Evolutionary conservation across 2,113 vertebrate species (phyloP).

Genomic region (Pollimyrus isidori): DNA sequence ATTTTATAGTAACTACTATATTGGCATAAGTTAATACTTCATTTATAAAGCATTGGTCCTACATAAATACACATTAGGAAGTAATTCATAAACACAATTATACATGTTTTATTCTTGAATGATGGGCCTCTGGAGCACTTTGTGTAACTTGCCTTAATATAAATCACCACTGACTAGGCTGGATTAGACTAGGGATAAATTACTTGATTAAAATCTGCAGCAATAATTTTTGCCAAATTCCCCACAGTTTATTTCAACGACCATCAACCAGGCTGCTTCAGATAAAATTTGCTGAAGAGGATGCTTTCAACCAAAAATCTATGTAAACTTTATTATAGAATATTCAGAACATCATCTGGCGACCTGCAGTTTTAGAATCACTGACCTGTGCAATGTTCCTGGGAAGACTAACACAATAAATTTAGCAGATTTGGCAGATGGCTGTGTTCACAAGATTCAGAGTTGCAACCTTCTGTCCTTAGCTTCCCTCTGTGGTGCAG

Average conservation of each 20-base stretch:
- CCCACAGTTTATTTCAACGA: neutral
- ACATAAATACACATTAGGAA: neutral
- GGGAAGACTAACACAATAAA: neutral
- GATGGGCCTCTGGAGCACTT: neutral
- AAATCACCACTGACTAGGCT: neutral
- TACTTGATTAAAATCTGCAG: neutral
- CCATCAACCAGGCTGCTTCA: neutral
- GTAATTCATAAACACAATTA: neutral
- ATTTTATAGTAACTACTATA: too few species aligned
- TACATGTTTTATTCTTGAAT: neutral
- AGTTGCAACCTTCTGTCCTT: neutral
- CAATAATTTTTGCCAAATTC: neutral
- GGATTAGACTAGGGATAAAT: neutral
- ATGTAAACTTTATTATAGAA: neutral
- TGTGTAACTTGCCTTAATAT: neutral
- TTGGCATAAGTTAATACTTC: neutral
- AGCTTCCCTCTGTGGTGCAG: too few species aligned
- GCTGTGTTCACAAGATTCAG: neutral
- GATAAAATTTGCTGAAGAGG: neutral
- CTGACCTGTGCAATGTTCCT: neutral
- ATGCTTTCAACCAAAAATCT: neutral
- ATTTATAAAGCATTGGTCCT: neutral
- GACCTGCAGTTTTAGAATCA: neutral
- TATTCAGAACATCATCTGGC: neutral
- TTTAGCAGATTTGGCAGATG: neutral